phyloP scores from a whole-genome alignment of 2,888 invertebrate species.

The Tholera decimalis region DNA sequence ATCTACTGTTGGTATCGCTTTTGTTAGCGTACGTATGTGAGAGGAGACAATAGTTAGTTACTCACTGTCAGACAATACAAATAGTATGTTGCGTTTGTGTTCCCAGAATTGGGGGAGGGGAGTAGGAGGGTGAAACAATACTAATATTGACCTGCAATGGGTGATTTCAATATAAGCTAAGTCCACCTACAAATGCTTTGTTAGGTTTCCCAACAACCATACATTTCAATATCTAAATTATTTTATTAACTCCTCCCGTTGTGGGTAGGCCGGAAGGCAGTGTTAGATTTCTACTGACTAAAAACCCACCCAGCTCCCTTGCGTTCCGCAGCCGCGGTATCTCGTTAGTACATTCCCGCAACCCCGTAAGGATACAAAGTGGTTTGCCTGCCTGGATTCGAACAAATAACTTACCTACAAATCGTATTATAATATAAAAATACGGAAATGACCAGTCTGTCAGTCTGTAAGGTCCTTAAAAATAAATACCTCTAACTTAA shows the following conservation, averaged over 20 bases:
- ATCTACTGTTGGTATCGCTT: not conserved
- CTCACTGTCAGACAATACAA: not conserved
- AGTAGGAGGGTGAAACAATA: not conserved
- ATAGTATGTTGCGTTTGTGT: not conserved
- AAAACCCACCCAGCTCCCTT: too few relatives aligned
- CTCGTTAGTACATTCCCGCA: too few relatives aligned
- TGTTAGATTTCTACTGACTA: too few relatives aligned
- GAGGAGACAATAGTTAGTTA: not conserved
- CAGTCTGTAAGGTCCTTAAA: too few relatives aligned
- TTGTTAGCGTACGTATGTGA: not conserved
- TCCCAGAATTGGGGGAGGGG: not conserved
- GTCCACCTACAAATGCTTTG: not conserved
- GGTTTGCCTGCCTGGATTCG: too few relatives aligned
- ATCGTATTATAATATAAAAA: too few relatives aligned
- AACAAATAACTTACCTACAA: too few relatives aligned
- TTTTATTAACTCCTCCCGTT: not conserved
- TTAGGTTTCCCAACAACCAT: not conserved
- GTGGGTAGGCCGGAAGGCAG: too few relatives aligned
- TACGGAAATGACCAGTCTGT: too few relatives aligned
- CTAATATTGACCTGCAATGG: not conserved
- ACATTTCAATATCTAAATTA: not conserved
- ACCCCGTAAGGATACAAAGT: too few relatives aligned
- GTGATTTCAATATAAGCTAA: not conserved
- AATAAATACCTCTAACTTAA: too few relatives aligned
- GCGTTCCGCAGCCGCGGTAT: too few relatives aligned